Conservation (phyloP, 2,113 vertebrate genomes). For the Pithys albifrons region DNA sequence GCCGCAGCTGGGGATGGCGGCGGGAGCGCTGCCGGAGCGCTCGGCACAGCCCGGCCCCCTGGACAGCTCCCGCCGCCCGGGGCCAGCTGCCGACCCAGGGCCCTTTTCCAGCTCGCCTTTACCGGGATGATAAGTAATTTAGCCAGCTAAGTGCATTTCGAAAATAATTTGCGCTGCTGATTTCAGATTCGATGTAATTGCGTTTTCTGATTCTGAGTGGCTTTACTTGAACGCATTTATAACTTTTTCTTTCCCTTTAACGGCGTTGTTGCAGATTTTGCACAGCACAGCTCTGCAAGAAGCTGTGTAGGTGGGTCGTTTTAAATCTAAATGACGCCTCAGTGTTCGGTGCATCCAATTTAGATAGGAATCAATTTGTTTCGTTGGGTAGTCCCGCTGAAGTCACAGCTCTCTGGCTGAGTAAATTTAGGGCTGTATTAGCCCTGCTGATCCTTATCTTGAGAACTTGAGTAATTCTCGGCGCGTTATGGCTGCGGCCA, state of each 20-base stretch:
- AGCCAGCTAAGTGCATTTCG: no score
- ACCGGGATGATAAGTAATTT: fast-evolving
- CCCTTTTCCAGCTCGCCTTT: background rate
- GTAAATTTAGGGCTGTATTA: fast-evolving
- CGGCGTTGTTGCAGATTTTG: fast-evolving
- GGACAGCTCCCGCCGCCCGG: background rate
- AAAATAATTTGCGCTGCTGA: fast-evolving
- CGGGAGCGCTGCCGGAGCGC: background rate
- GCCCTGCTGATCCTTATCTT: background rate
- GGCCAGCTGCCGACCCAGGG: no score
- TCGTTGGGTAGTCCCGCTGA: background rate
- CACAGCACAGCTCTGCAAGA: fast-evolving
- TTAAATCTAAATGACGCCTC: background rate
- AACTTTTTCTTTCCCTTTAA: background rate
- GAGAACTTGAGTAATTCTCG: no score
- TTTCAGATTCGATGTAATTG: background rate
- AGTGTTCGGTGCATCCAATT: fast-evolving
- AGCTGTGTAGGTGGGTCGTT: no score
- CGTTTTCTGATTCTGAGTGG: background rate
- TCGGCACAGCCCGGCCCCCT: no score
- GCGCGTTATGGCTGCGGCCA: fast-evolving
- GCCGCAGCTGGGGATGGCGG: background rate
- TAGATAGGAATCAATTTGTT: background rate
- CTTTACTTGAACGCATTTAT: background rate
- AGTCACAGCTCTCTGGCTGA: fast-evolving